Conservation (phyloP, 2,113 vertebrate species). For the Carassius carassius region DNA sequence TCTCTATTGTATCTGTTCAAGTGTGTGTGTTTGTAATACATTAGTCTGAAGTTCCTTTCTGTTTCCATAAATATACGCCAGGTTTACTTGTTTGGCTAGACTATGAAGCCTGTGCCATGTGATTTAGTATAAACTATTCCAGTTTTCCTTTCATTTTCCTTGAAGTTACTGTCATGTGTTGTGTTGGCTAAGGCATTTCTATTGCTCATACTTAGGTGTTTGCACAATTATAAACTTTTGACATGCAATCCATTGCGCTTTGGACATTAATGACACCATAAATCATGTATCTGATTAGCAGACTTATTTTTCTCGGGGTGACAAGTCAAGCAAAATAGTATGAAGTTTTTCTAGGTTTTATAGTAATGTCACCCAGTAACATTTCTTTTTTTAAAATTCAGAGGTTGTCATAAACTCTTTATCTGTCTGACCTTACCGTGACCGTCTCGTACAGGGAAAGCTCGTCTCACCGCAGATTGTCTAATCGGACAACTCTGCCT, state of each 20-base stretch:
- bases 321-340: neutral
- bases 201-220: neutral
- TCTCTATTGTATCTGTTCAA: neutral
- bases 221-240: neutral
- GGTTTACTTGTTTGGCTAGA: constrained; percentile 6
- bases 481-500: neutral
- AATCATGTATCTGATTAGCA: neutral
- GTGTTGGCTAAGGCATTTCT: neutral
- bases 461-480: neutral
- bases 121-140: neutral
- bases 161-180: neutral
- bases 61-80: neutral
- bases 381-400: neutral
- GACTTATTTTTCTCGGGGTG: too few relatives aligned
- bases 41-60: neutral
- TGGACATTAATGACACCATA: neutral
- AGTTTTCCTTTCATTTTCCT: neutral
- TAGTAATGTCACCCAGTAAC: neutral
- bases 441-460: neutral
- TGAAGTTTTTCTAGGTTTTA: neutral
- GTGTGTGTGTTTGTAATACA: neutral
- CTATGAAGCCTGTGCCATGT: neutral
- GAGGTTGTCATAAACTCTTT: constrained; percentile 8
- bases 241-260: neutral
- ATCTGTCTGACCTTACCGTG: constrained; percentile 6